These are phyloP conservation scores for Nerophis ophidion DNA, from an alignment of 2,113 vertebrate species.

Conservation along the genomic window DNA sequence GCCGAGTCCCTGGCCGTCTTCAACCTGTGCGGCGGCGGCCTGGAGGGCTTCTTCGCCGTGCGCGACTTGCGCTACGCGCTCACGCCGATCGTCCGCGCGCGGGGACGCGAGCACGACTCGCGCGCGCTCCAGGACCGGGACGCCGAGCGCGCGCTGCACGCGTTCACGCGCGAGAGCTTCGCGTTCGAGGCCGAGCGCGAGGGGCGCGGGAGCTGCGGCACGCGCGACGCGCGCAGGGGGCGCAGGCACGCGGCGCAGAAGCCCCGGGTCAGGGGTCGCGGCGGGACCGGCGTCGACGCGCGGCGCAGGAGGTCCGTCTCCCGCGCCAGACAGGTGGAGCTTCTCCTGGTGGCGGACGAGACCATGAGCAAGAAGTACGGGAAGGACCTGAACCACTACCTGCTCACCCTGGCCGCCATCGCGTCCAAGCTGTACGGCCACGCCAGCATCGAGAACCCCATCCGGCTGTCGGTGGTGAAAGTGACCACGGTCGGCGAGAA, in stretches of 20 bases:
- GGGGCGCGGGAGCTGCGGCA: conserved; percentile 57
- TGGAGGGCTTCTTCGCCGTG: conserved; percentile 88
- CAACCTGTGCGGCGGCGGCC: conserved; percentile 81
- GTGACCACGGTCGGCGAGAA: conserved; percentile 78
- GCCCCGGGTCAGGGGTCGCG: conserved; percentile 2
- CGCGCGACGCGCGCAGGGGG: conserved; percentile 47
- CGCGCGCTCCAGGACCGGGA: conserved; percentile 76
- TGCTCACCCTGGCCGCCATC: conserved; percentile 90
- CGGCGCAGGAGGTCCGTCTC: conserved; percentile 79
- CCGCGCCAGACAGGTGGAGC: conserved; percentile 88
- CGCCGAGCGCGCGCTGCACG: conserved; percentile 70
- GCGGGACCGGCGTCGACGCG: conserved; percentile 8
- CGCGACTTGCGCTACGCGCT: conserved; percentile 80
- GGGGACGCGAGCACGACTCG: conserved; percentile 59
- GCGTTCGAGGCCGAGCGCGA: conserved; percentile 77
- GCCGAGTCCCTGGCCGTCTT: conserved; percentile 86
- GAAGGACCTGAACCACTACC: conserved; percentile 86
- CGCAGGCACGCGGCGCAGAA: conserved; percentile 35
- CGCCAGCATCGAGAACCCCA: conserved; percentile 95
- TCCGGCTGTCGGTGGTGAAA: conserved; percentile 89
- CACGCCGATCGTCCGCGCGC: conserved; percentile 68
- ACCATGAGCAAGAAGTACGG: conserved; percentile 91
- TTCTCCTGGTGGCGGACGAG: conserved; percentile 90
- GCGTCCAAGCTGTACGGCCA: conserved; percentile 92
- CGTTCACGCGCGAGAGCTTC: conserved; percentile 81